phyloP scores from a whole-genome alignment of 2,888 invertebrate genomes.

The Stegana nigrithorax region DNA sequence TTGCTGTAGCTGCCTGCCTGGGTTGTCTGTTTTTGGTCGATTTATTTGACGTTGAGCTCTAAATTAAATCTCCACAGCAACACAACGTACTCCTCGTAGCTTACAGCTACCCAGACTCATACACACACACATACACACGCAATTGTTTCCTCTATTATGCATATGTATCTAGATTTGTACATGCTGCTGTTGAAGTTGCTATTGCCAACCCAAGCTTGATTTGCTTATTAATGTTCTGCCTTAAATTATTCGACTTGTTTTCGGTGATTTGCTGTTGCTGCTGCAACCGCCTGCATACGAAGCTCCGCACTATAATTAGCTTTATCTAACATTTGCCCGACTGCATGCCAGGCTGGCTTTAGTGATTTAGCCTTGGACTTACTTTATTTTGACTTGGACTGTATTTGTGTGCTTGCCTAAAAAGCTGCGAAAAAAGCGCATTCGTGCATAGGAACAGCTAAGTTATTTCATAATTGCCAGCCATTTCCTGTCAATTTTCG shows the following conservation, averaged over 20 bases:
- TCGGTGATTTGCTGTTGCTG: conserved; percentile 6
- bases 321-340: too few relatives aligned
- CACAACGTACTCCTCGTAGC: too few relatives aligned
- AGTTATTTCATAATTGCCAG: not conserved
- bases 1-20: too few relatives aligned
- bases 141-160: not conserved
- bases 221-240: not conserved
- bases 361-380: not conserved
- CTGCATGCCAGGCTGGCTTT: too few relatives aligned
- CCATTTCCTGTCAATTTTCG: not conserved
- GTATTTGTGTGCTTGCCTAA: not conserved
- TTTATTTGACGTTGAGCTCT: conserved; percentile 36
- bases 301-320: not conserved
- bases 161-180: not conserved
- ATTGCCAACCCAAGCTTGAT: not conserved
- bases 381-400: not conserved
- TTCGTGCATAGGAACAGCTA: too few relatives aligned
- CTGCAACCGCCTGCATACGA: not conserved
- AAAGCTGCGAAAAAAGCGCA: not conserved
- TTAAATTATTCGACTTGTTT: conserved; percentile 20
- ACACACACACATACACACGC: conserved; percentile 1
- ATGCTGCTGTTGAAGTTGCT: not conserved
- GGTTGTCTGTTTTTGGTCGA: conserved; percentile 31
- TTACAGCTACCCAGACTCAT: not conserved
- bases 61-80: conserved; percentile 21